Percentiles rank a stretch among this genome's conserved stretches.
phyloP scores from a whole-genome alignment of 2,797 vertebrate species.

The Lateolabrax maculatus region DNA sequence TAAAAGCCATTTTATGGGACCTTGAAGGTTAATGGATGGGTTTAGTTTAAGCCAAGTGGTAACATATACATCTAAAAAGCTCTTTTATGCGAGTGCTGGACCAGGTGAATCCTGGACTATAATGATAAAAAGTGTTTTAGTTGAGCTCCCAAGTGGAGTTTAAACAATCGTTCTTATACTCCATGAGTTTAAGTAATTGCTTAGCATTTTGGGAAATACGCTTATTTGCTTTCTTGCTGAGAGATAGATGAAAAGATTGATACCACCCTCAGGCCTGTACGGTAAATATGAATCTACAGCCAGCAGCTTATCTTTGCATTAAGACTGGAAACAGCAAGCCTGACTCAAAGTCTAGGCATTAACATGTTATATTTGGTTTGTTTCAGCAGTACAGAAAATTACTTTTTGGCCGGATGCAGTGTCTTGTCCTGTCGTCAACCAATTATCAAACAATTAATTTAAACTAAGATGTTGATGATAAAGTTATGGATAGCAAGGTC shows the following conservation, averaged over 20 bases:
- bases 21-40: slow-evolving; percentile 29
- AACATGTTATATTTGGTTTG: background rate
- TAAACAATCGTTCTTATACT: background rate
- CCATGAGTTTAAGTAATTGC: background rate
- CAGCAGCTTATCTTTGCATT: background rate
- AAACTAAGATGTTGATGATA: background rate
- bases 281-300: background rate
- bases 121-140: background rate
- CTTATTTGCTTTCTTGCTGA: background rate
- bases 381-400: background rate
- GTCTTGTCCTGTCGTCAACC: background rate
- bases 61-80: slow-evolving; percentile 12
- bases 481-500: too few species aligned
- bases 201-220: background rate
- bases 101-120: slow-evolving; percentile 6
- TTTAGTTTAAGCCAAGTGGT: slow-evolving; percentile 5
- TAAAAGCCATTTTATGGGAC: slow-evolving; percentile 16
- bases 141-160: background rate
- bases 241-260: background rate
- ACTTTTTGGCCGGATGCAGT: background rate
- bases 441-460: background rate
- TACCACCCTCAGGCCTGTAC: background rate
- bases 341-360: background rate
- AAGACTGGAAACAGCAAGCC: background rate
- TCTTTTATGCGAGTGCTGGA: slow-evolving; percentile 6